These are phyloP conservation scores for Spialia ferax DNA, from an alignment of 2,888 invertebrate genomes.

Conservation along the genomic window DNA sequence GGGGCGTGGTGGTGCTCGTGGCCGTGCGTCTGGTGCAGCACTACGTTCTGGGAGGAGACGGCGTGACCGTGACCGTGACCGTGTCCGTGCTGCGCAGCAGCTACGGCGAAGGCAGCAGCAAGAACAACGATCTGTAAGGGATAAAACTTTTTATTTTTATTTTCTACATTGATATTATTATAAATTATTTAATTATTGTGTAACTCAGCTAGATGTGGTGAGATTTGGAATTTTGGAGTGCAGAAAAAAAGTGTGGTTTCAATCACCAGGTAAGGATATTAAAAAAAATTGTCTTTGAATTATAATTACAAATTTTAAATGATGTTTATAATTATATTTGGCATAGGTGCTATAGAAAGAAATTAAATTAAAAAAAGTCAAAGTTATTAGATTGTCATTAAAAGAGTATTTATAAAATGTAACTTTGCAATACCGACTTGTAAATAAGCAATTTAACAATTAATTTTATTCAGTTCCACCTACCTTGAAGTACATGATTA, in stretches of 20 bases:
- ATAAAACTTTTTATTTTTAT: neutral
- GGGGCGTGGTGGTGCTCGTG: slow-evolving; percentile 1
- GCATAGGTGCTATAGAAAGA: too few relatives aligned
- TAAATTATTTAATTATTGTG: neutral
- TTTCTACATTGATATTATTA: slow-evolving; percentile 10
- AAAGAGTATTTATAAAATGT: neutral
- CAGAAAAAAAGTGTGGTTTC: too few relatives aligned
- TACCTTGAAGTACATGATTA: slow-evolving; percentile 9
- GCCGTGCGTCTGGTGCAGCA: slow-evolving; percentile 21
- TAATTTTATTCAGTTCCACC: neutral
- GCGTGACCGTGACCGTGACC: slow-evolving; percentile 7
- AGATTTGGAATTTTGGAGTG: neutral
- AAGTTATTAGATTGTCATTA: too few relatives aligned
- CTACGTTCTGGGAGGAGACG: slow-evolving; percentile 15
- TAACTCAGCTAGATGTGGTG: too few relatives aligned
- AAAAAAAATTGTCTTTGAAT: too few relatives aligned
- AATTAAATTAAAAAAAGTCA: too few relatives aligned
- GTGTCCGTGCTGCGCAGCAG: slow-evolving; percentile 25
- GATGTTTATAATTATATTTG: too few relatives aligned
- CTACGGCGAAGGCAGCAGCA: slow-evolving; percentile 60
- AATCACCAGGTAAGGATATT: too few relatives aligned
- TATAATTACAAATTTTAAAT: too few relatives aligned
- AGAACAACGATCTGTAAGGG: neutral
- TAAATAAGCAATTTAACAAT: neutral
- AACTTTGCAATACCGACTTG: neutral